These are phyloP conservation scores for Diaperis boleti DNA, from an alignment of 2,888 invertebrate genomes.

Conservation along the genomic window DNA sequence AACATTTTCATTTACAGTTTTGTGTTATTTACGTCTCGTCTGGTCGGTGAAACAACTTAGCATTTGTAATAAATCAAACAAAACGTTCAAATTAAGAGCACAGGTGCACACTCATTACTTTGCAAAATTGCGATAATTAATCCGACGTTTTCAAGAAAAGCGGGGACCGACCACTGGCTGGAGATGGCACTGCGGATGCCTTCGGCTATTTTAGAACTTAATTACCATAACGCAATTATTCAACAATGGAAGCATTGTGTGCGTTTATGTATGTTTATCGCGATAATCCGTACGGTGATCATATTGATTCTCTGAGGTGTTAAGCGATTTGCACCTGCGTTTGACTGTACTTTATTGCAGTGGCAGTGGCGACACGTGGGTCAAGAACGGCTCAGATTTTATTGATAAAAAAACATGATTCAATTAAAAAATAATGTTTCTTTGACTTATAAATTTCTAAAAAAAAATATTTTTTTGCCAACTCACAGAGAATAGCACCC, in stretches of 20 bases:
- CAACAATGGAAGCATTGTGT: constrained; percentile 28
- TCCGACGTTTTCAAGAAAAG: constrained; percentile 36
- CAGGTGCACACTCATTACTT: constrained; percentile 42
- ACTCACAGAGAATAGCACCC: too few relatives aligned
- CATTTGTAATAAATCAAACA: constrained; percentile 38
- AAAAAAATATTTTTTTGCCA: too few relatives aligned
- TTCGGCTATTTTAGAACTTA: constrained; percentile 26
- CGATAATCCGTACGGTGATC: constrained; percentile 26
- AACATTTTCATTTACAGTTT: constrained; percentile 32
- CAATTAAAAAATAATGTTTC: too few relatives aligned
- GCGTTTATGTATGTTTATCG: constrained; percentile 19
- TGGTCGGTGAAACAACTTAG: constrained; percentile 21
- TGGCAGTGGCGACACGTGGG: too few relatives aligned
- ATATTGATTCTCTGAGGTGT: constrained; percentile 31
- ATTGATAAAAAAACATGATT: too few relatives aligned
- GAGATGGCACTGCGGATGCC: constrained; percentile 27
- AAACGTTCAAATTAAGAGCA: constrained; percentile 44
- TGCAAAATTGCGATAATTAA: constrained; percentile 38
- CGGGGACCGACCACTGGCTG: constrained; percentile 3
- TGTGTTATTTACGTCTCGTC: constrained; percentile 36
- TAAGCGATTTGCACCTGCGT: constrained; percentile 18
- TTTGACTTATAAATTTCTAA: too few relatives aligned
- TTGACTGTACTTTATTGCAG: not conserved
- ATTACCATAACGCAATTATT: constrained; percentile 34
- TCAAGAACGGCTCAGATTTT: too few relatives aligned